These are phyloP conservation scores for Steinernema hermaphroditum DNA, from an alignment of 2,888 invertebrate species.

Conservation along the genomic window DNA sequence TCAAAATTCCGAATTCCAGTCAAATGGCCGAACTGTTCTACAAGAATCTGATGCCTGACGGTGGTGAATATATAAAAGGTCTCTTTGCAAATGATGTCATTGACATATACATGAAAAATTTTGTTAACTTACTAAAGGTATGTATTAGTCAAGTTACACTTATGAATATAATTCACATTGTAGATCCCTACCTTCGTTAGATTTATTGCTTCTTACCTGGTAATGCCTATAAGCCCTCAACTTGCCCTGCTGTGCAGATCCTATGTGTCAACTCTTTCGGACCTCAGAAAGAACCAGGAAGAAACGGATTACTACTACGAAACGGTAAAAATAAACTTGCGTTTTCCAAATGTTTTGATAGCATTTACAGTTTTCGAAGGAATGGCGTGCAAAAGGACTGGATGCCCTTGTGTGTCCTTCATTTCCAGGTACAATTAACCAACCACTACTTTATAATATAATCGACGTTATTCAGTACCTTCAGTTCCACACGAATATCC, in stretches of 20 bases:
- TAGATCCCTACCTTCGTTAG: constrained; percentile 55
- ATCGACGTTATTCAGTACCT: constrained; percentile 47
- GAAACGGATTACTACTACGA: constrained; percentile 53
- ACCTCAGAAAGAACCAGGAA: constrained; percentile 57
- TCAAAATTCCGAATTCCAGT: constrained; percentile 50
- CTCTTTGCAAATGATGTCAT: constrained; percentile 56
- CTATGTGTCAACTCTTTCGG: constrained; percentile 45
- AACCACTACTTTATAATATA: not conserved
- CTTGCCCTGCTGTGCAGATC: constrained; percentile 43
- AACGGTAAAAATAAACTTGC: constrained; percentile 43
- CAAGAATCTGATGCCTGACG: constrained; percentile 58
- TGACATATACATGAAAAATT: constrained; percentile 56
- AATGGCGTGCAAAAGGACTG: constrained; percentile 54
- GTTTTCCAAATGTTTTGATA: constrained; percentile 2
- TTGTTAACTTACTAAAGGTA: constrained; percentile 52
- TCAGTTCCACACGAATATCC: constrained; percentile 59
- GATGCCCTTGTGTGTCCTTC: constrained; percentile 67
- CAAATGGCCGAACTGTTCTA: constrained; percentile 48
- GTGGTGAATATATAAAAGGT: constrained; percentile 52
- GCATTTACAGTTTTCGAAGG: constrained; percentile 48
- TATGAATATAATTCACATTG: too few relatives aligned
- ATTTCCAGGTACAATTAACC: constrained; percentile 50
- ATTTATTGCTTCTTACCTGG: constrained; percentile 38
- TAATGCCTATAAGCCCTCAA: constrained; percentile 48
- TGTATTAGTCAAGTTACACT: constrained; percentile 21